Evolutionary conservation across 1,140 invertebrate species (phyloP).

Genomic region (Hyposmocoma kahamanoa): DNA sequence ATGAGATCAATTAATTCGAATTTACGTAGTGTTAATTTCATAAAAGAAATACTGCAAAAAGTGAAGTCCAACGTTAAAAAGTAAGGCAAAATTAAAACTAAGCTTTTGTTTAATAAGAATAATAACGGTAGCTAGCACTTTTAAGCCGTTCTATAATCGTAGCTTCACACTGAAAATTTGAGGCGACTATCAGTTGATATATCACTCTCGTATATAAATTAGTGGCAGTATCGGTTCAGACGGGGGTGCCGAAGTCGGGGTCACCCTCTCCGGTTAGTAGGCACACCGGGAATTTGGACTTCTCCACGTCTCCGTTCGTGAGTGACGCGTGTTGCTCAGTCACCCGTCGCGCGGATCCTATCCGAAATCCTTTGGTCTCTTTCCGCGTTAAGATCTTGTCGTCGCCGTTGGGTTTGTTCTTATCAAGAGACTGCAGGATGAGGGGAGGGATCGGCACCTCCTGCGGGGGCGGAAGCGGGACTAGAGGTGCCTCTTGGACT

Average conservation of each 20-base stretch:
- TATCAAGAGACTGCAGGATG: conserved; percentile 10
- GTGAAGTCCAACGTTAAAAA: too few relatives aligned
- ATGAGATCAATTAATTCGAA: too few relatives aligned
- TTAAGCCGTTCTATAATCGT: too few relatives aligned
- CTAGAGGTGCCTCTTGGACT: background rate
- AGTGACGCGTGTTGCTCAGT: conserved; percentile 22
- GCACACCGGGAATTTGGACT: conserved; percentile 15
- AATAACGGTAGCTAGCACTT: too few relatives aligned
- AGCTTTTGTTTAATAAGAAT: too few relatives aligned
- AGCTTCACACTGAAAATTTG: too few relatives aligned
- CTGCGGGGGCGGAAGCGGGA: background rate
- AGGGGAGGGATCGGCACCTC: conserved; percentile 3
- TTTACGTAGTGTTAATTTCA: too few relatives aligned
- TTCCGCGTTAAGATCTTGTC: conserved; percentile 19
- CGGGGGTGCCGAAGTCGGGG: conserved; percentile 77
- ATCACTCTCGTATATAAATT: too few relatives aligned
- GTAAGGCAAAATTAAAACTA: too few relatives aligned
- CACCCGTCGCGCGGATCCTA: conserved; percentile 56
- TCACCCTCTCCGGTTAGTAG: conserved; percentile 73
- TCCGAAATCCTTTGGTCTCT: conserved; percentile 34
- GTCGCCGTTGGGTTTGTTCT: conserved; percentile 22
- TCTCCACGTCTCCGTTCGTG: conserved; percentile 21
- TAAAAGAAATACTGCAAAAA: too few relatives aligned
- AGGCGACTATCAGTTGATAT: too few relatives aligned
- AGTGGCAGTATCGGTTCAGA: too few relatives aligned